These are phyloP conservation scores for Muscicapa striata DNA, from an alignment of 2,797 vertebrate species.

Conservation along the genomic window DNA sequence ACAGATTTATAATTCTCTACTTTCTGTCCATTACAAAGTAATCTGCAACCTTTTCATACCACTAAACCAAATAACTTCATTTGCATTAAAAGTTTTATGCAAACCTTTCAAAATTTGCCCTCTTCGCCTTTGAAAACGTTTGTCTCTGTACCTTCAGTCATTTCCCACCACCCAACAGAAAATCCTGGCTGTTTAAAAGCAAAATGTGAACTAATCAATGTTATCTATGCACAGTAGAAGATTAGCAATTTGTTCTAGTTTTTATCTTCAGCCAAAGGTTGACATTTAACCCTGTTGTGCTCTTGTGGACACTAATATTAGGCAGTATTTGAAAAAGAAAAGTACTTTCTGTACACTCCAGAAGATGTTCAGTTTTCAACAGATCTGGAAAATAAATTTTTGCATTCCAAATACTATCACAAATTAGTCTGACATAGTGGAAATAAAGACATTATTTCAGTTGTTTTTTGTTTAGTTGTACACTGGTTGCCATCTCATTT, in stretches of 20 bases:
- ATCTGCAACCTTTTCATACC: background rate
- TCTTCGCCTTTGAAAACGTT: background rate
- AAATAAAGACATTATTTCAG: background rate
- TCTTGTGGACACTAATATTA: background rate
- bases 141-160: background rate
- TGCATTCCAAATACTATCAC: background rate
- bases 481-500: background rate
- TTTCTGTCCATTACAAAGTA: background rate
- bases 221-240: background rate
- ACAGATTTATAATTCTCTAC: background rate
- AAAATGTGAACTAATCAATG: background rate
- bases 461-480: background rate
- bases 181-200: background rate
- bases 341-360: background rate
- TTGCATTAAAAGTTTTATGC: background rate
- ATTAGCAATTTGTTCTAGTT: background rate
- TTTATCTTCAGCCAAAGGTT: background rate
- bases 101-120: background rate
- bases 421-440: background rate
- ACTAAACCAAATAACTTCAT: background rate
- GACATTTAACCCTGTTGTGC: background rate
- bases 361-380: background rate
- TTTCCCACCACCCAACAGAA: accelerated
- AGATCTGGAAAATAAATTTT: background rate
- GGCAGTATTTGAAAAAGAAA: background rate